Evolutionary conservation across 2,888 invertebrate species (phyloP).

Genomic region (Ectemnius lituratus): DNA sequence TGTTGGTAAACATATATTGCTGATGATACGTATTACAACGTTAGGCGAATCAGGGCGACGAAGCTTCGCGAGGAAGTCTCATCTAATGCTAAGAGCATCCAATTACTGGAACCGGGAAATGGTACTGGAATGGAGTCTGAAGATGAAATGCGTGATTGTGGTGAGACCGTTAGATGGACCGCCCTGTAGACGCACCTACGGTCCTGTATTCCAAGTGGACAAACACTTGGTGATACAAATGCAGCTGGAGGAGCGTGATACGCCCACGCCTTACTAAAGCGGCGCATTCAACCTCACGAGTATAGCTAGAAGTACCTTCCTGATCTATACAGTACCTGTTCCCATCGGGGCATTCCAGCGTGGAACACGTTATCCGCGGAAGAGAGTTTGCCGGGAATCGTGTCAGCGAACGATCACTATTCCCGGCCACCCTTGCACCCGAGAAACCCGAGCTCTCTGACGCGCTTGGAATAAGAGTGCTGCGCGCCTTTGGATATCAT

Average conservation of each 20-base stretch:
- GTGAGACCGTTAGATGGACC: slow-evolving; percentile 23
- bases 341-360: not conserved
- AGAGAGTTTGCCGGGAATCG: slow-evolving; percentile 17
- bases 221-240: slow-evolving; percentile 54
- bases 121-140: not conserved
- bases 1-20: too few species aligned
- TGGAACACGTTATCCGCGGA: not conserved
- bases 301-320: slow-evolving; percentile 3
- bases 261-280: slow-evolving; percentile 59
- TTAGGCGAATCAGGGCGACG: too few species aligned
- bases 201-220: slow-evolving; percentile 20
- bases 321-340: slow-evolving; percentile 6
- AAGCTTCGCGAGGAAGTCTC: too few species aligned
- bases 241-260: slow-evolving; percentile 48
- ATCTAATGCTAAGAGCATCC: not conserved
- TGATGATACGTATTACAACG: too few species aligned
- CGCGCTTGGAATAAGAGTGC: not conserved
- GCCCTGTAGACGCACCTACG: slow-evolving; percentile 34
- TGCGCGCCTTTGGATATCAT: too few species aligned
- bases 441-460: not conserved
- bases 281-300: slow-evolving; percentile 49
- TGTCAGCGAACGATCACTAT: not conserved
- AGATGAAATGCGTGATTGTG: not conserved
- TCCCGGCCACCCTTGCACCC: not conserved
- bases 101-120: not conserved